Base-by-base conservation (phyloP, 2,797 vertebrate species). In the Dromococcyx pavoninus region DNA sequence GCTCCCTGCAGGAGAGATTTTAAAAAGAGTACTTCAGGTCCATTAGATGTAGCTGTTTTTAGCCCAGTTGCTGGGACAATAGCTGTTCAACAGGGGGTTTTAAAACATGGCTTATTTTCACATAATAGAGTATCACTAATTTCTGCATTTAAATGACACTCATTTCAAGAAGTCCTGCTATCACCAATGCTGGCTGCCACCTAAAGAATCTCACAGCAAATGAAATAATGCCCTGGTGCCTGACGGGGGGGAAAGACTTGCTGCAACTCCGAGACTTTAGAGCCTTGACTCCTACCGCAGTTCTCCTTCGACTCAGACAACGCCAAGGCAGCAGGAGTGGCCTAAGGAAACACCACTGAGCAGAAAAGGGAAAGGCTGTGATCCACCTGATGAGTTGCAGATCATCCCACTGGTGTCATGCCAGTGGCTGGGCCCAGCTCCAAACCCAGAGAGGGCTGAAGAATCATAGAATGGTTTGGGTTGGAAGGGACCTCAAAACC, bases 91-190 rank as follows among this genome's bases (percentile, higher is more conserved):
- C 46, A 51, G 56, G 17, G 21, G 33, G 46, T 35, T 67, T 70
- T 56, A 37, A 93, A 90, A 93, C 33, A 60, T 9, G 9, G 77
- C 60, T 85, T 93, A 82, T 93, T 96, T 94, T 90, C 93, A 82
- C 48, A 61, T 86, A 87, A 87, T 60, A 70, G 58, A 72, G n/a
- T 48, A 81, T 76, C 23, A 17, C 86, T 94, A 90, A 93, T 91
- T 95, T 85, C 57, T 93, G 77, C 88, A 91, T 95, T 93, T 94
- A 91, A 88, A 79, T 76, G 64, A 88, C 56, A 67, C 44, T 82
- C 67, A 61, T 92, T 86, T 89, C 78, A 41, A 91, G 78, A 65
- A 94, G 84, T 60, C 61, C 82, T 76, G 66, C 46, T 54, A 81
- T 79, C 74, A 58, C 46, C 69, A 88, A 41, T 10, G n/a, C 46